Evolutionary conservation across 2,113 vertebrate species (phyloP), one percentile per base, ranked within the genome.

Genomic region (Sapajus apella): DNA sequence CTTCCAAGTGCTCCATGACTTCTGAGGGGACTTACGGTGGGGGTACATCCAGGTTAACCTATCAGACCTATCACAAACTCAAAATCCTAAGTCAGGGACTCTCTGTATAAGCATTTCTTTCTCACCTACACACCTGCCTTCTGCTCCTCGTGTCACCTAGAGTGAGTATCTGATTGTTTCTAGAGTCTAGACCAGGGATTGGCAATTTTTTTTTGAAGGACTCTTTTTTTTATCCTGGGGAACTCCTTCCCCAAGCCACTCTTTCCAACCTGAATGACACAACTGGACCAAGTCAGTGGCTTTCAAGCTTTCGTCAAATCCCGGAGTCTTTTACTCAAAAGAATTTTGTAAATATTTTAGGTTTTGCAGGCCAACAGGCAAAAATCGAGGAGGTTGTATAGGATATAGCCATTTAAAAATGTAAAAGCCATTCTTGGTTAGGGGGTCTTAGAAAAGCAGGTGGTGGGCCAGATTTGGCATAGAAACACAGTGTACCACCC

Each of bases 221-320:
- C 83, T 75, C 72, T 93, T 93, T 35, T 87, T 94, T 96, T 94
- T 96, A 40, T 72, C 61, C 50, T 92, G 75, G 50, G 70, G 68
- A 86, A 80, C 79, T 92, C 25, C 55, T 40, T 76, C n/a, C 86
- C 94, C 21, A 70, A 40, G 47, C 68, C 45, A 43, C 72, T 43
- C 52, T 96, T 97, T 94, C 64, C 73, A 23, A 17, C 79, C 32
- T 90, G 40, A 58, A 66, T 64, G 84, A 90, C 80, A 50, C 55
- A 77, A 58, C 79, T 96, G 90, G 80, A 56, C 64, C 47, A 84
- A 47, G 43, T 84, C 68, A 66, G 5, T 76, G 30, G 75, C 92
- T 97, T 95, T 95, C 76, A 94, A 83, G 43, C 73, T 86, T 95
- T 68, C 37, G 64, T 92, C 90, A 93, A 95, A 58, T 91, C 25